Percentiles rank a stretch among this genome's conserved stretches.
These are phyloP conservation scores for Galeopterus variegatus DNA, from an alignment of 2,113 vertebrate genomes.

Conservation along the genomic window DNA sequence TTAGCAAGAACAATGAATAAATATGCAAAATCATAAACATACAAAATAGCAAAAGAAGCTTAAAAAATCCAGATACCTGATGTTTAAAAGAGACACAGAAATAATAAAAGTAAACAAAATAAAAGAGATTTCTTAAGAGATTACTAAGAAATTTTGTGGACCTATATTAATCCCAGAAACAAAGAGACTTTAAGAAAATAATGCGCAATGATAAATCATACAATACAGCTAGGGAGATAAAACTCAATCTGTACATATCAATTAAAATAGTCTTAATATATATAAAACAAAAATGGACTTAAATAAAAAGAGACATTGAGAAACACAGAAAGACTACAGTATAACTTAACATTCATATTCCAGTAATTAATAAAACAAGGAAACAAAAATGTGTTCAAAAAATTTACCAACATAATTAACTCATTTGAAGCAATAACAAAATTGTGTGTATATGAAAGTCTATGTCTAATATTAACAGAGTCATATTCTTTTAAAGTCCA, in stretches of 20 bases:
- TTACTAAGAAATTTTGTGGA: background rate
- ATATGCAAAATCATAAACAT: background rate
- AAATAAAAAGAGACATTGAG: background rate
- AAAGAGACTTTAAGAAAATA: background rate
- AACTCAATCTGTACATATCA: background rate
- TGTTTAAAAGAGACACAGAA: background rate
- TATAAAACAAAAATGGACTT: background rate
- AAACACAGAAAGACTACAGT: background rate
- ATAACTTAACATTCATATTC: background rate
- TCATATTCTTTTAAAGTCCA: background rate
- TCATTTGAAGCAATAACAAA: background rate
- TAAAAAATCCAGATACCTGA: background rate
- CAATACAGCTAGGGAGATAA: background rate
- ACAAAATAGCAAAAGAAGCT: background rate
- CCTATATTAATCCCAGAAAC: background rate
- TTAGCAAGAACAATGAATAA: background rate
- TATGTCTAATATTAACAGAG: background rate
- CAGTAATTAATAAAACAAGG: background rate
- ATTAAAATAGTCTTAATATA: background rate
- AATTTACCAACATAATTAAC: background rate
- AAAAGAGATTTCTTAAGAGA: background rate
- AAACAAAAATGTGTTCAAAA: conserved; percentile 5
- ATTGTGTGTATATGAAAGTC: background rate
- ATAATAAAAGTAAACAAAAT: background rate
- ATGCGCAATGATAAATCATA: background rate